Evolutionary conservation across 2,113 vertebrate species (phyloP).

Genomic region (Meriones unguiculatus): DNA sequence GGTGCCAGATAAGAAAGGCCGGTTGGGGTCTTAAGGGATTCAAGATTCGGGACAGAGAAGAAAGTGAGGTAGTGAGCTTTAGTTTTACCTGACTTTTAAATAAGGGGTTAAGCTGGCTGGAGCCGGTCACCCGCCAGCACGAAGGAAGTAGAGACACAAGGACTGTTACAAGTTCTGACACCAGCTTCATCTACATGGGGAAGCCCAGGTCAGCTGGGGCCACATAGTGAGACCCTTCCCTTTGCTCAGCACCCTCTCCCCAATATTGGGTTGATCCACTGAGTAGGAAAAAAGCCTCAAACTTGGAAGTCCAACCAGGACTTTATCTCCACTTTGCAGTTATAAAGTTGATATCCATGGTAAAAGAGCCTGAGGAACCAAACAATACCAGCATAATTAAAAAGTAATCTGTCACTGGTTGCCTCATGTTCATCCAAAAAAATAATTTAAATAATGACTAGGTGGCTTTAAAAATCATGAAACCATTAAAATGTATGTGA

Average conservation of each 20-base stretch:
- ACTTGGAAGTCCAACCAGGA: background rate
- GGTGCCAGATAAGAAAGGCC: background rate
- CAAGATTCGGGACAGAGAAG: background rate
- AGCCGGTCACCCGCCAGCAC: no score
- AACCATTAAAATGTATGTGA: constrained; percentile 39
- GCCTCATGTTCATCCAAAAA: constrained; percentile 1
- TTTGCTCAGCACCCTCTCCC: background rate
- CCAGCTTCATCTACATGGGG: background rate
- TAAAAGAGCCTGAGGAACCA: background rate
- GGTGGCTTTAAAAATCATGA: background rate
- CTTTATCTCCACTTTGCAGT: background rate
- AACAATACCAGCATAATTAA: constrained; percentile 24
- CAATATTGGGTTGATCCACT: background rate
- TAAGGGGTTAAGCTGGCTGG: background rate
- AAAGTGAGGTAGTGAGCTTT: background rate
- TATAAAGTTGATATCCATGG: background rate
- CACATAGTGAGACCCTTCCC: background rate
- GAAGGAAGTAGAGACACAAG: background rate
- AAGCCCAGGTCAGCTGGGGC: background rate
- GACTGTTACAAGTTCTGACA: background rate
- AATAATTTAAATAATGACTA: constrained; percentile 52
- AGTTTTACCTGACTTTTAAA: background rate
- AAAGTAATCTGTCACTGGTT: constrained; percentile 51
- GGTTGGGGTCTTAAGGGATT: background rate
- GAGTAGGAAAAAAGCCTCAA: background rate